Base-by-base conservation (phyloP, 2,113 vertebrate genomes). In the Ptilorrhoa leucosticta region DNA sequence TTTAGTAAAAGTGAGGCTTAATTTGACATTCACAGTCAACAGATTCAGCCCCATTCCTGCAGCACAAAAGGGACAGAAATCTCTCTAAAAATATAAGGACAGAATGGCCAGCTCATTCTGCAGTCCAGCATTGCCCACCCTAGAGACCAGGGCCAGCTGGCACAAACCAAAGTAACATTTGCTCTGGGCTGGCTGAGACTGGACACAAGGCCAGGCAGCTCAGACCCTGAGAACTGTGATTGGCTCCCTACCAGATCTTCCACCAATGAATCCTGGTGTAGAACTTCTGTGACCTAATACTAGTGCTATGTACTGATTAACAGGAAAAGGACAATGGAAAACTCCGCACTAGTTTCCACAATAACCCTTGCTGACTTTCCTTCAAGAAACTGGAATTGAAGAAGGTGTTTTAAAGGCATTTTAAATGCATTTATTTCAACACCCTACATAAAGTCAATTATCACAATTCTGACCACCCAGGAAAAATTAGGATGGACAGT, bases 251-350 rank as follows among this genome's bases (percentile, higher is more conserved):
- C 72, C 86, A 95, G 35, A 45, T 64, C 89, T 84, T 79, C 73
- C 83, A 89, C 56, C 89, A 79, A 71, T 57, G 77, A 76, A 71
- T n/a, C 53, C 56, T 24, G 47, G 11, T 48, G 79, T 3, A 66
- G 66, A 93, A 87, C 83, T 86, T 8, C 71, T 68, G 70, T 94
- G 96, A 95, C 44, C 83, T 96, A 78, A 92, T 8, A 68, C 53
- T 4, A 64, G 39, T 45, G 73, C 69, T 95, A 97, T 92, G 93
- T 78, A 90, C 93, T 82, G 91, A 94, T 96, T 83, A 97, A 89
- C 72, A 76, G 77, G 33, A 91, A 94, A 89, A 61, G 77, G 35
- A 93, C 83, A 95, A 94, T 73, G 92, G 95, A 96, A 96, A 97
- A 96, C 70, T 13, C 83, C 12, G 82, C 31, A 17, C 33, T 37